Evolutionary conservation across 2,888 invertebrate genomes (phyloP), one percentile per base, ranked within the genome.

Genomic region (Pegoplata infirma): DNA sequence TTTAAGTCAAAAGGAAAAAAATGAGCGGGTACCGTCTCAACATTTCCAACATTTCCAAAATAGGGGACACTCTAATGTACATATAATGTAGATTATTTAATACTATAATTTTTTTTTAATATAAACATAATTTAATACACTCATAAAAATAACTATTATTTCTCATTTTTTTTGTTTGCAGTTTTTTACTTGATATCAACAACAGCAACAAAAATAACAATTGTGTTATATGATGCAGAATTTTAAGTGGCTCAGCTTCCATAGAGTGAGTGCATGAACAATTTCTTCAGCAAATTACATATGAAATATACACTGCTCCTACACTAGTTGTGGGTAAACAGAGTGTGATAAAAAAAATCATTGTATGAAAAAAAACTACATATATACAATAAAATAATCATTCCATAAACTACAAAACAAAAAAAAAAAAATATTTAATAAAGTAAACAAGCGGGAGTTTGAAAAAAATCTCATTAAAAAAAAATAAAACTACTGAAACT

Each of bases 321-420:
- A 2, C n/a, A 12, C 36, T n/a, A 40, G 14, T 25, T 4, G 14
- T n/a, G 3, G 17, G n/a, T n/a, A n/a, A n/a, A n/a, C 56, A 17
- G n/a, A 64, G 16, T 14, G 44, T 51, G 68, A 56, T 56, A 69
- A 69, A 49, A 12, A 36, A 47, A 17, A 32, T 23, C 56, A 49
- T 53, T 23, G 51, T 8, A 25, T 23, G 14, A 10, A 55, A 53
- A 10, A 23, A 3, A 53, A 53, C 14, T 5, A 53, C 17, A n/a
- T n/a, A n/a, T n/a, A n/a, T 17, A 36, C 23, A 61, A 32, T 49
- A 51, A 19, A 56, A 75, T 25, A 55, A 56, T 68, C 75, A 68
- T 68, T 75, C 68, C 61, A 36, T 19, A 47, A 67, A 40, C 6
- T 44, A 16, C 36, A 10, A 19, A 55, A 12, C 14, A 14, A 36